phyloP scores from a whole-genome alignment of 2,113 vertebrate genomes.

The Phasianus colchicus region DNA sequence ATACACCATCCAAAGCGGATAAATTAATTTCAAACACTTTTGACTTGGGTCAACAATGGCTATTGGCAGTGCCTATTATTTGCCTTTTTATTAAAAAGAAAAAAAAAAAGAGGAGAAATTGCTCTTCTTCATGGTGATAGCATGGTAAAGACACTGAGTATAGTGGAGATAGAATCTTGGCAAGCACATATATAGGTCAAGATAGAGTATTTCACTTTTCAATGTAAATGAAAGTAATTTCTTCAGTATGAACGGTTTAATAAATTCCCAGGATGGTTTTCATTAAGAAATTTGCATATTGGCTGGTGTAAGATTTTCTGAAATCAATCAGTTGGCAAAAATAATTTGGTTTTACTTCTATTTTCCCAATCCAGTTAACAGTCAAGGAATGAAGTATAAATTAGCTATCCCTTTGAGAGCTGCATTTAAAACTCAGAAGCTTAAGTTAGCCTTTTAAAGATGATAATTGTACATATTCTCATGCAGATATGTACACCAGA shows the following conservation, averaged over 20 bases:
- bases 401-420: constrained; percentile 64
- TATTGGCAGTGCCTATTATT: constrained; percentile 87
- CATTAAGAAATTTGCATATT: constrained; percentile 72
- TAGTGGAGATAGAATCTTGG: constrained; percentile 52
- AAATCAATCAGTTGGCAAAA: constrained; percentile 64
- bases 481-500: constrained; percentile 33
- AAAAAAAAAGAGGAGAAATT: constrained; percentile 12
- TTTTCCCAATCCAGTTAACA: constrained; percentile 54
- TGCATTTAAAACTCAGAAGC: constrained; percentile 44
- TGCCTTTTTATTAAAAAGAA: constrained; percentile 83
- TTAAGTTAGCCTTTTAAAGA: constrained; percentile 58
- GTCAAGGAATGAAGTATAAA: constrained; percentile 57
- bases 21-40: constrained; percentile 96
- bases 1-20: constrained; percentile 88
- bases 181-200: constrained; percentile 59
- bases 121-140: constrained; percentile 70
- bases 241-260: constrained; percentile 54
- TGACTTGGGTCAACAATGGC: constrained; percentile 86
- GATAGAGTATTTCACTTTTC: constrained; percentile 64
- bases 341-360: constrained; percentile 58
- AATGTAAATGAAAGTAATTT: constrained; percentile 60
- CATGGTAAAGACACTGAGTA: constrained; percentile 59
- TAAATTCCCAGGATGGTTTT: constrained; percentile 67
- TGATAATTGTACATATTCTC: constrained; percentile 55
- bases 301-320: constrained; percentile 55